Base-by-base conservation (phyloP, 92 coral and sea anemone genomes). In the Diadumene lineata region DNA sequence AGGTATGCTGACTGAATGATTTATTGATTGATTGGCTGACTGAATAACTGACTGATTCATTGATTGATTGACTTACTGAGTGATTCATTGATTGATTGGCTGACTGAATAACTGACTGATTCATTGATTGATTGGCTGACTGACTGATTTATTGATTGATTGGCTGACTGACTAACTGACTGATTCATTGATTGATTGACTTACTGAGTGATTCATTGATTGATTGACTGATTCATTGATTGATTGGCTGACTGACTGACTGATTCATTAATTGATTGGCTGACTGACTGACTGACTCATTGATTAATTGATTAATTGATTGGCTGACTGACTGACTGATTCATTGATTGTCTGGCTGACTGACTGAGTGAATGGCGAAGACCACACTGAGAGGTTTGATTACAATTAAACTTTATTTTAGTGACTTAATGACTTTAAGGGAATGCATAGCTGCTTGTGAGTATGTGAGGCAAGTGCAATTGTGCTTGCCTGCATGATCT, bases 1-100 rank as follows among this genome's bases (percentile, higher is more conserved):
- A 94, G 96, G 98, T 87, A 74, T 57, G 73, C 1, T 38, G 48
- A 24, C 43, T 15, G n/a, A 22, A 15, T 11, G 22, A 22, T 31
- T 22, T 61, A 11, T 2, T 24, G 34, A 18, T 4, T 29, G 9
- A 24, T 7, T 24, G 34, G 8, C 31, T 29, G 32, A 9, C 27
- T 28, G 28, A 6, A 6, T 38, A 38, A 38, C 6, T 38, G 48
- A 38, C 48, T 38, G 13, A 38, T 13, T 38, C 6, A 38, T 4
- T 38, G 6, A 13, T 4, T 38, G 48, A 38, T 13, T 38, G 13
- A 13, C 48, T 38, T n/a, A n/a, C n/a, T n/a, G n/a, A 38, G 7
- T 38, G 13, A 38, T 38, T 38, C 48, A 38, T 13, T 38, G 48
- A 38, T 13, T 38, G 48, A 38, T 13, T 38, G 13, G n/a, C n/a